Evolutionary conservation across 2,113 vertebrate genomes (phyloP).

Genomic region (Caloenas nicobarica): DNA sequence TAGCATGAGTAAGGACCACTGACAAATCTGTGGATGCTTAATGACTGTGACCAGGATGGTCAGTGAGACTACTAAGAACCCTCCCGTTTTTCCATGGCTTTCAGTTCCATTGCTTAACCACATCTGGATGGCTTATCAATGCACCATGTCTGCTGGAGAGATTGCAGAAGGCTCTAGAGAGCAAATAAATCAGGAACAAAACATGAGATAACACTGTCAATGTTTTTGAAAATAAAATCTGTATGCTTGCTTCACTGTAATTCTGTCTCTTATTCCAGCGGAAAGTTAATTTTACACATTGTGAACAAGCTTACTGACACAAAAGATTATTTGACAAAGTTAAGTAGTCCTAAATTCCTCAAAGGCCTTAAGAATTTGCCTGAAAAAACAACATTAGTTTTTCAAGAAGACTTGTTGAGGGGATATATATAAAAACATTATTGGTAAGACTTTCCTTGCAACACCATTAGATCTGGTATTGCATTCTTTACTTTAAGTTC

Average conservation of each 20-base stretch:
- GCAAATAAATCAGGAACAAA: neutral
- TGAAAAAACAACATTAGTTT: neutral
- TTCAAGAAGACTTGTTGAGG: neutral
- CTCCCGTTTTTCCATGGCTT: neutral
- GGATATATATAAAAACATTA: neutral
- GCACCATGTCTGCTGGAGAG: rapidly evolving
- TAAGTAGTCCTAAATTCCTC: neutral
- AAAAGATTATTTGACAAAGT: neutral
- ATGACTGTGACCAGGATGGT: neutral
- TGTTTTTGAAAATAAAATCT: neutral
- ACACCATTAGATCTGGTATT: neutral
- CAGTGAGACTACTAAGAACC: neutral
- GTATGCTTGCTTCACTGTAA: neutral
- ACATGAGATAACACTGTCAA: neutral
- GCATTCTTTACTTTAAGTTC: neutral
- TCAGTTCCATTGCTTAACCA: neutral
- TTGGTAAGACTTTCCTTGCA: neutral
- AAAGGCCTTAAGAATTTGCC: neutral
- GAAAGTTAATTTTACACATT: neutral
- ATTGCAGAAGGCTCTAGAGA: neutral
- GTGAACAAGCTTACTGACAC: neutral
- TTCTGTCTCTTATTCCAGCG: neutral
- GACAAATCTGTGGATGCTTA: neutral
- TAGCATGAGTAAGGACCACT: neutral
- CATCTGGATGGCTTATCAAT: neutral